These are phyloP conservation scores for Silurus aristotelis DNA, from an alignment of 2,797 vertebrate species.

Conservation along the genomic window DNA sequence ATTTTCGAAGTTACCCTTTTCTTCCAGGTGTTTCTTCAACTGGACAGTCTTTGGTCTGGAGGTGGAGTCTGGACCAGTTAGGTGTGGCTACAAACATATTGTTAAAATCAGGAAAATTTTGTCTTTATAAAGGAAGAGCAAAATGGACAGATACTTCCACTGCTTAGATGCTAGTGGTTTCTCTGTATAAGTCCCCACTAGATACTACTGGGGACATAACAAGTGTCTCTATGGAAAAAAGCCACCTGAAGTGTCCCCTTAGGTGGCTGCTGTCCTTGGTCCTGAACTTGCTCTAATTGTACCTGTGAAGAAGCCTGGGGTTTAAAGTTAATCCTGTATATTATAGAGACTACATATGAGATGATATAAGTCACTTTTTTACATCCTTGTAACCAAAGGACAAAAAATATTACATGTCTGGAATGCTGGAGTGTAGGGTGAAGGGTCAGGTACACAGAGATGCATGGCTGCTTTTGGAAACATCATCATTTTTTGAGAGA, in stretches of 20 bases:
- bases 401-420: background rate
- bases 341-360: background rate
- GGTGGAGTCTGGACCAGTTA: background rate
- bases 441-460: background rate
- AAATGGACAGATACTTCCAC: background rate
- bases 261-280: conserved; percentile 33
- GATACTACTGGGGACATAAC: background rate
- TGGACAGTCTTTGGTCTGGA: background rate
- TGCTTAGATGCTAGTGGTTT: background rate
- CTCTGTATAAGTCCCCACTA: background rate
- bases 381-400: background rate
- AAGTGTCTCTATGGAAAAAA: background rate
- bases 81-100: background rate
- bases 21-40: background rate
- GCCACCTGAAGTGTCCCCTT: background rate
- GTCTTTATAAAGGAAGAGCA: background rate
- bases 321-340: background rate
- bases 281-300: conserved; percentile 12
- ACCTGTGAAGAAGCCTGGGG: conserved; percentile 3
- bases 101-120: background rate
- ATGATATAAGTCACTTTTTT: background rate
- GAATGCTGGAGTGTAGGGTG: background rate
- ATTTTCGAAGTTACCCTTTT: background rate
- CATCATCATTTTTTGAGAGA: background rate
- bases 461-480: background rate